A percentile compares a stretch with the other conserved stretches of the same genome.
These are phyloP conservation scores for Smittia aterrima DNA, from an alignment of 2,888 invertebrate genomes.

Conservation along the genomic window DNA sequence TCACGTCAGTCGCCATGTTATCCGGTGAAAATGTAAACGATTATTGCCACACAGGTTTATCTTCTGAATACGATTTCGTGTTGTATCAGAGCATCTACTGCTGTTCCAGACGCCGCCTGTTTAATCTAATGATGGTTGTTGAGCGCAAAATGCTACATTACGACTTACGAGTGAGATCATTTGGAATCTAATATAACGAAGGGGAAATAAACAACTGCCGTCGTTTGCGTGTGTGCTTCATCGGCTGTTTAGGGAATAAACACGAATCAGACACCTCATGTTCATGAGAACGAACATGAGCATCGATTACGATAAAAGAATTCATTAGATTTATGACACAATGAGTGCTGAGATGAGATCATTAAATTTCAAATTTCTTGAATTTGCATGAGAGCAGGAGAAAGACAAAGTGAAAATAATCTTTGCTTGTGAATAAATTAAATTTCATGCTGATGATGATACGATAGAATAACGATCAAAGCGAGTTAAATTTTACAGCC, in stretches of 20 bases:
- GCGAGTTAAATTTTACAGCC: too few relatives aligned
- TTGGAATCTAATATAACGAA: background rate
- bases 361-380: too few relatives aligned
- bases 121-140: conserved; percentile 11
- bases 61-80: background rate
- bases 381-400: too few relatives aligned
- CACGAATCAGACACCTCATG: background rate
- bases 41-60: background rate
- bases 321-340: background rate
- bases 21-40: background rate
- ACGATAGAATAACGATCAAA: too few relatives aligned
- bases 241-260: background rate
- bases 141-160: background rate
- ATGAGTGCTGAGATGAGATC: background rate
- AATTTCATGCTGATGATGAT: too few relatives aligned
- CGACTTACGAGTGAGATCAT: background rate
- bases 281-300: background rate
- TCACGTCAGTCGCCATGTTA: background rate
- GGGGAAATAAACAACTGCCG: background rate
- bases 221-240: background rate
- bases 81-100: background rate
- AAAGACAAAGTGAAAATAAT: too few relatives aligned
- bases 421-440: too few relatives aligned
- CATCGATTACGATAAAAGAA: background rate
- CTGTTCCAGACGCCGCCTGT: background rate